Base-by-base conservation (phyloP, 2,888 invertebrate species). In the Metacarcinus magister region DNA sequence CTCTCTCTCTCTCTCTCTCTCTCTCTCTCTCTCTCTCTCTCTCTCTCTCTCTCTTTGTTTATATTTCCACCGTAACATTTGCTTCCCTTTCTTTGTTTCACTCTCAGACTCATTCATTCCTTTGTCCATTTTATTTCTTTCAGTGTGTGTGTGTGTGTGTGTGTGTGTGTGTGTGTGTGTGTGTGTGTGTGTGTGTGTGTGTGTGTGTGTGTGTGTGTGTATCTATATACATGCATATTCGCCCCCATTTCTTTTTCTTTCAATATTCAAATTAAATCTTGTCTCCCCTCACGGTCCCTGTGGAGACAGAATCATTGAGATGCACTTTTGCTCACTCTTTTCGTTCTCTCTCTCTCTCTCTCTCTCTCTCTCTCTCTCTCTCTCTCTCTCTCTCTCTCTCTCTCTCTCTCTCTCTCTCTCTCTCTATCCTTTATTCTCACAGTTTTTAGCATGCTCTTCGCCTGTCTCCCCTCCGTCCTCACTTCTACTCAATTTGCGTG, bases 141-240 rank as follows among this genome's bases (percentile, higher is more conserved):
- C 67, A n/a, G 67, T n/a, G 32, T 28, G 32, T 89, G 89, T 89
- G 89, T 89, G 89, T 89, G 89, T 89, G 89, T 89, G 32, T 28
- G n/a, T 89, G 89, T 28, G 89, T 89, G 32, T 89, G 89, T 89
- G 89, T 89, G 89, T 89, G 32, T 87, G 87, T 87, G 32, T 89
- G 32, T 89, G 32, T 89, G 16, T 89, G 19, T 89, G 16, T 89
- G 16, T 89, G 39, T 89, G 16, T n/a, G 39, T 28, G 0, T 28
- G n/a, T 0, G 16, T 28, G 16, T 89, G 10, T 87, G 10, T 87
- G 48, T 48, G 48, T 10, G 67, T 67, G 19, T 19, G n/a, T n/a
- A 10, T 67, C 19, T n/a, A 67, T 67, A 67, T n/a, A 67, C n/a
- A 19, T n/a, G n/a, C n/a, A 67, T 67, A 16, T 19, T 5, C n/a